Evolutionary conservation across 2,113 vertebrate species (phyloP).

Genomic region (Scartelaos histophorus): DNA sequence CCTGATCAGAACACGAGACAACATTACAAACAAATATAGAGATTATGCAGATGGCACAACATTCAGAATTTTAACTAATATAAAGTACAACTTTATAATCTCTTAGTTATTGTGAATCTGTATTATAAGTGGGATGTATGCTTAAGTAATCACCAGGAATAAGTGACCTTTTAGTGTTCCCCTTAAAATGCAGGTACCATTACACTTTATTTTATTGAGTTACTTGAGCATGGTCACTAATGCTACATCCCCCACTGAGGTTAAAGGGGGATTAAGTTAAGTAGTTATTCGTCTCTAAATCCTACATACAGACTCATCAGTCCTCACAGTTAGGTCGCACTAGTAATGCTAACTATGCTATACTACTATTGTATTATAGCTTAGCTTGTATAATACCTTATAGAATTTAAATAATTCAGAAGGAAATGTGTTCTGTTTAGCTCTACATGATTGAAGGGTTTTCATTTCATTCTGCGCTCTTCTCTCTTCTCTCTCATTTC

Average conservation of each 20-base stretch:
- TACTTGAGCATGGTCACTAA: neutral
- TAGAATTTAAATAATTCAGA: no score
- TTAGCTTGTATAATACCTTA: no score
- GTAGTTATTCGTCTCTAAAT: neutral
- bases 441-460: no score
- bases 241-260: neutral
- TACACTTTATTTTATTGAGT: neutral
- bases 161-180: neutral
- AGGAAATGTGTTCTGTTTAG: no score
- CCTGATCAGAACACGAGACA: slow-evolving; percentile 68
- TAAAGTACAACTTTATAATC: neutral
- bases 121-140: neutral
- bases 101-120: neutral
- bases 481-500: no score
- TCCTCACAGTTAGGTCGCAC: neutral
- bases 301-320: neutral
- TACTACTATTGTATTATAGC: no score
- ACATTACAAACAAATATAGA: neutral
- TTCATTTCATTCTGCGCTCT: no score
- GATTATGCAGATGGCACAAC: no score
- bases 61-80: neutral
- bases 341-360: neutral
- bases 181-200: neutral
- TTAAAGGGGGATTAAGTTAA: slow-evolving; percentile 4
- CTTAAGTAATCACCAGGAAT: neutral